Evolutionary conservation across 2,113 vertebrate genomes (phyloP).

Genomic region (Syrrhaptes paradoxus): DNA sequence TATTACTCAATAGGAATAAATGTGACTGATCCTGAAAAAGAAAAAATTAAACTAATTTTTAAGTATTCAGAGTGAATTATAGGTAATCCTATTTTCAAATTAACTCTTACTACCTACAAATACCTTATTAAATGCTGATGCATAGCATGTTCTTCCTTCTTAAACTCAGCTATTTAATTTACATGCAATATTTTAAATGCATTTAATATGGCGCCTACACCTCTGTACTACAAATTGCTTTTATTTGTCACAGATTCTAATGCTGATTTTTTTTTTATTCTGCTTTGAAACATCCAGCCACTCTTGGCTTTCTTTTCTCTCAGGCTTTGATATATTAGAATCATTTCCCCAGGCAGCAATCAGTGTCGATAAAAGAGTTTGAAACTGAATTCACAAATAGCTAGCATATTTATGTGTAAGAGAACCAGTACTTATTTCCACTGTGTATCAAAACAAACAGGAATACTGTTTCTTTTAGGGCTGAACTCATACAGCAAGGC

Average conservation of each 20-base stretch:
- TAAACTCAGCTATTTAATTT: constrained; percentile 45
- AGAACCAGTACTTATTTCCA: constrained; percentile 9
- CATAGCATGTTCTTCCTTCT: neutral
- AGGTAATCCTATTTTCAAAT: neutral
- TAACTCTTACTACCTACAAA: neutral
- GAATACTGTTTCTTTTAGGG: neutral
- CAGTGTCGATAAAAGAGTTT: constrained; percentile 58
- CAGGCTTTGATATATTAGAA: constrained; percentile 60
- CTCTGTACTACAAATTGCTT: constrained; percentile 51
- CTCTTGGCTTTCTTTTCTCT: constrained; percentile 42
- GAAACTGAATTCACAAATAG: constrained; percentile 52
- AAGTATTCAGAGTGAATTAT: neutral
- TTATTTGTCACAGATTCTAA: constrained; percentile 58
- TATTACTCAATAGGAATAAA: neutral
- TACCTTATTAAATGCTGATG: neutral
- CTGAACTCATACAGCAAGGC: neutral
- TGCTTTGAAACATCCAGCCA: constrained; percentile 42
- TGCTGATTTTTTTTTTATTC: constrained; percentile 51
- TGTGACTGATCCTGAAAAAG: neutral
- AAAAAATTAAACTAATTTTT: neutral
- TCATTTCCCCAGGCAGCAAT: constrained; percentile 59
- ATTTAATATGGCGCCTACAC: constrained; percentile 13
- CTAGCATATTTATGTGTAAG: constrained; percentile 15
- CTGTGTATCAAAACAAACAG: neutral
- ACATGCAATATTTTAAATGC: constrained; percentile 34